Evolutionary conservation across 2,113 vertebrate species (phyloP).

Genomic region (Phrynosoma blainvillii): DNA sequence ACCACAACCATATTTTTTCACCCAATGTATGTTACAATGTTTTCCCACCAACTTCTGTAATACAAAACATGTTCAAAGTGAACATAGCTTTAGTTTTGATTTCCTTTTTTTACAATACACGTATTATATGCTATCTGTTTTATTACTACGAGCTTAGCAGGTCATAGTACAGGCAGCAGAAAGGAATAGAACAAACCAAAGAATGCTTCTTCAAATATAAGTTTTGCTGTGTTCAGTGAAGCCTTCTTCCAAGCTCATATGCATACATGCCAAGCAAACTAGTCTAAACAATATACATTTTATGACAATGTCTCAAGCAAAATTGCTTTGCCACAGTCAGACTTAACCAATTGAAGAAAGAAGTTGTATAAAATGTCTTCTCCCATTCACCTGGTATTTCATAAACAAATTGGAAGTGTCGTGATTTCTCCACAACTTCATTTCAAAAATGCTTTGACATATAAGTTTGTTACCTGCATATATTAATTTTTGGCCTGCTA

Average conservation of each 20-base stretch:
- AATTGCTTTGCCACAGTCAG: too few species aligned
- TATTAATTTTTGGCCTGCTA: constrained; percentile 93
- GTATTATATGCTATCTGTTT: not conserved
- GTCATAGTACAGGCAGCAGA: not conserved
- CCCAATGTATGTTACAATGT: not conserved
- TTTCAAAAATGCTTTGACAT: not conserved
- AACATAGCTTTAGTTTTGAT: too few species aligned
- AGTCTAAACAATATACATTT: not conserved
- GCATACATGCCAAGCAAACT: not conserved
- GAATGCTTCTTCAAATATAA: not conserved
- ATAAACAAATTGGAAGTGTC: not conserved
- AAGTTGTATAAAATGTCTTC: not conserved
- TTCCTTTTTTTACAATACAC: not conserved
- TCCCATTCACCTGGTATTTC: not conserved
- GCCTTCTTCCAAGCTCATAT: too few species aligned
- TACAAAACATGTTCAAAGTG: not conserved
- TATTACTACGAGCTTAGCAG: not conserved
- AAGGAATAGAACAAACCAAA: not conserved
- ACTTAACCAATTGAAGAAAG: not conserved
- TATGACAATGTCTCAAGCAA: not conserved
- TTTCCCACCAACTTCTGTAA: not conserved
- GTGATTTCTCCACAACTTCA: not conserved
- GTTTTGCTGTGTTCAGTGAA: not conserved
- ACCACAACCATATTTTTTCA: not conserved
- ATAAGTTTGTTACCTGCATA: constrained; percentile 88